Base-by-base conservation (phyloP, 1,140 invertebrate species). In the Limonius californicus region DNA sequence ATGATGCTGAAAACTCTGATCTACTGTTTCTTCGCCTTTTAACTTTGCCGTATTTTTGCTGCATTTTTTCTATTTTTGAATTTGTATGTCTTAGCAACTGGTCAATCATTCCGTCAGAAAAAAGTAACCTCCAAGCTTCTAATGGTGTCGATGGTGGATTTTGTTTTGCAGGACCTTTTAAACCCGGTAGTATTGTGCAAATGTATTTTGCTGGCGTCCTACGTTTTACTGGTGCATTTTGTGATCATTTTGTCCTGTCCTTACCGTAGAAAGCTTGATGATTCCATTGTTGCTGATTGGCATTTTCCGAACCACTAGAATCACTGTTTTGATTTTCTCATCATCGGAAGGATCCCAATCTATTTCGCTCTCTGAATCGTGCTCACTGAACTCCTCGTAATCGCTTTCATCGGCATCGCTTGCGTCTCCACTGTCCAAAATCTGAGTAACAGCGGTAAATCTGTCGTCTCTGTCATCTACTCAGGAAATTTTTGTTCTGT, bases 161-260 rank as follows among this genome's bases (percentile, higher is more conserved):
- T 32, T 32, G 27, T 32, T 11, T 4, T 6, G 27, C 27, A 32
- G 27, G 27, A 11, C 27, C 27, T 11, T 11, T 32, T 32, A 32
- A 32, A 32, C 11, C 27, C 4, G 11, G 27, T 32, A 32, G 27
- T 32, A 32, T 11, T 32, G 4, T 32, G 11, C 4, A 6, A 11
- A 32, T 32, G 11, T 32, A 6, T 32, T 7, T 7, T 9, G 15
- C 2, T 32, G 11, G 2, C 32, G n/a, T 56, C 16, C 9, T 15
- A 7, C 9, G 30, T 56, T 19, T 8, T 4, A 32, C 20, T 9
- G 35, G 57, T 19, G 57, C 19, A 19, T 18, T 19, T 15, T 58
- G 43, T n/a, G 57, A 58, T 18, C 39, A 58, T 45, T 58, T 58
- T 4, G 6, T 15, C 12, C 39, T 39, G 21, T 58, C 30, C 30